Evolutionary conservation across 2,797 vertebrate genomes (phyloP).

Genomic region (Psittacula echo): DNA sequence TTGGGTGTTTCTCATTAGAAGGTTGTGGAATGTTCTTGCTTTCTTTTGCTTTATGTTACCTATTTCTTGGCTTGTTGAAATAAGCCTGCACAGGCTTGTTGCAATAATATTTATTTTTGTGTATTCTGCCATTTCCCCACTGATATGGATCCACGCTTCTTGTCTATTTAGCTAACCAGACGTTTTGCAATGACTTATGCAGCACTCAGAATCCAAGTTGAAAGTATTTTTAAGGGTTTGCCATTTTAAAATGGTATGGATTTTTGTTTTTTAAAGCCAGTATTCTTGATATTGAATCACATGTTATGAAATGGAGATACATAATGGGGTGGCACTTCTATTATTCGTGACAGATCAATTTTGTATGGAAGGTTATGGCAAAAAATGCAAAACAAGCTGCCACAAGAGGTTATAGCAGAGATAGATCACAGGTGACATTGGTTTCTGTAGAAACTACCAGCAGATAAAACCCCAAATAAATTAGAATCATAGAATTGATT

Average conservation of each 20-base stretch:
- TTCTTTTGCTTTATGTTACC: not conserved
- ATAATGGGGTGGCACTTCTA: conserved; percentile 37
- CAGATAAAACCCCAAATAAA: conserved; percentile 55
- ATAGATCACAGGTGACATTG: conserved; percentile 61
- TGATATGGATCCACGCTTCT: not conserved
- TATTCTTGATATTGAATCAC: conserved; percentile 27
- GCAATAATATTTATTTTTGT: not conserved
- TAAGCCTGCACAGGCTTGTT: not conserved
- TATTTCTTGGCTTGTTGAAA: not conserved
- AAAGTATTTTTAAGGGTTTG: conserved; percentile 5
- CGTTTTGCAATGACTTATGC: not conserved
- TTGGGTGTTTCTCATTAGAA: not conserved
- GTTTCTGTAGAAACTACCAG: conserved; percentile 52
- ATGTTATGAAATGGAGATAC: conserved; percentile 48
- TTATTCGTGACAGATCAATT: conserved; percentile 69
- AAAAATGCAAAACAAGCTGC: conserved; percentile 65
- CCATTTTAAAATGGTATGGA: not conserved
- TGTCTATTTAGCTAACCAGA: not conserved
- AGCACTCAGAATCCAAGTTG: not conserved
- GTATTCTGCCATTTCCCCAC: not conserved
- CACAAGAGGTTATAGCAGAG: conserved; percentile 42
- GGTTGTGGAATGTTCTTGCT: not conserved
- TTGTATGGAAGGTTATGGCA: conserved; percentile 63
- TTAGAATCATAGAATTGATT: not conserved
- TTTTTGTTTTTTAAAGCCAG: conserved; percentile 38